Percentiles rank a stretch among this genome's conserved stretches.
These are phyloP conservation scores for Thaumatotibia leucotreta DNA, from an alignment of 1,140 invertebrate genomes.

Conservation along the genomic window DNA sequence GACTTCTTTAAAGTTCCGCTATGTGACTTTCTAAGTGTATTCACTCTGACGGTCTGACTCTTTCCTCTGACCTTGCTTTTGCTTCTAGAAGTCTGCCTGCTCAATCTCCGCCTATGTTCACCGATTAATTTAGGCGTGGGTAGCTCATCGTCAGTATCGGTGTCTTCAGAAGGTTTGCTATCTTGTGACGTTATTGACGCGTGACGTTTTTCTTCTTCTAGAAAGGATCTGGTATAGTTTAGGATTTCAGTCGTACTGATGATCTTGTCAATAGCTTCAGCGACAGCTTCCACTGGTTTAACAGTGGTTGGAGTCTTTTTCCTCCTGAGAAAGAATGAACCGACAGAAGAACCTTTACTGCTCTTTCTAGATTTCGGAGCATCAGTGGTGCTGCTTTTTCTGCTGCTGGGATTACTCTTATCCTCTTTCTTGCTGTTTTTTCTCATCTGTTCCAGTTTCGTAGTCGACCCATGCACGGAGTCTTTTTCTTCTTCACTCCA, in stretches of 20 bases:
- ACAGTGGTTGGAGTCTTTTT: conserved; percentile 59
- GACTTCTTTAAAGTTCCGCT: conserved; percentile 65
- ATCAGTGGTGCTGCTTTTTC: conserved; percentile 52
- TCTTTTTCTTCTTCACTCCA: conserved; percentile 70
- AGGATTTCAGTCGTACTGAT: conserved; percentile 52
- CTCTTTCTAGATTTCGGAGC: conserved; percentile 57
- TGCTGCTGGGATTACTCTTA: conserved; percentile 39
- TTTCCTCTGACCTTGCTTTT: conserved; percentile 68
- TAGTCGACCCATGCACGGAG: conserved; percentile 55
- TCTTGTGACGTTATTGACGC: conserved; percentile 29
- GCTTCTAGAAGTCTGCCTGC: conserved; percentile 65
- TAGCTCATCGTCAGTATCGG: conserved; percentile 62
- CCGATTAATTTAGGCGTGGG: conserved; percentile 51
- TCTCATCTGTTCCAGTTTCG: conserved; percentile 57
- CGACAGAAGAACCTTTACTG: conserved; percentile 66
- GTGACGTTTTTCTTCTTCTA: conserved; percentile 63
- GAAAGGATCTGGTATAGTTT: conserved; percentile 58
- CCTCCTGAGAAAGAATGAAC: conserved; percentile 62
- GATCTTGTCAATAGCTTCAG: conserved; percentile 51
- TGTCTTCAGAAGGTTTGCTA: conserved; percentile 45
- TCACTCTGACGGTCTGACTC: conserved; percentile 62
- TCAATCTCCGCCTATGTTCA: conserved; percentile 63
- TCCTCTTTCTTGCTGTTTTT: conserved; percentile 68
- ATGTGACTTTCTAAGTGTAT: conserved; percentile 63
- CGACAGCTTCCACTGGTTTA: conserved; percentile 57